Evolutionary conservation across 2,797 vertebrate species (phyloP).

Genomic region (Borostomias antarcticus): DNA sequence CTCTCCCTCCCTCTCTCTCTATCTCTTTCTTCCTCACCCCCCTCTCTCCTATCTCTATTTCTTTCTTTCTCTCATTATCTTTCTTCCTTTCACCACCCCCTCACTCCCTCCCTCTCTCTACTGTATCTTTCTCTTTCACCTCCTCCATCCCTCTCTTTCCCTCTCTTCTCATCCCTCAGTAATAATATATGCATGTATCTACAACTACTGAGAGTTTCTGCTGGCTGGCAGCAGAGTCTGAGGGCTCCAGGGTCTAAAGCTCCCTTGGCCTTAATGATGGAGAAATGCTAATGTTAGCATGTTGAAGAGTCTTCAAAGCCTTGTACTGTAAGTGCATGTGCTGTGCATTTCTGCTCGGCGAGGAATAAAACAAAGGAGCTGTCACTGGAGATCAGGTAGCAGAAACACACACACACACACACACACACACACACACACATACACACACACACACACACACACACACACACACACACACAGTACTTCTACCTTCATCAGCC

Average conservation of each 20-base stretch:
- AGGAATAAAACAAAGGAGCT: slow-evolving; percentile 40
- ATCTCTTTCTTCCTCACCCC: slow-evolving; percentile 19
- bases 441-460: slow-evolving; percentile 6
- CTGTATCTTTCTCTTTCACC: neutral
- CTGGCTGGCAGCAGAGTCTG: neutral
- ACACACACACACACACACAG: slow-evolving; percentile 18
- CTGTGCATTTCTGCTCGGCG: slow-evolving; percentile 26
- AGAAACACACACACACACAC: slow-evolving; percentile 6
- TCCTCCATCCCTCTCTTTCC: neutral
- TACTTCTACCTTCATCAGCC: neutral
- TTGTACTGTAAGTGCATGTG: slow-evolving; percentile 40
- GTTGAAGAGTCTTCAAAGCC: slow-evolving; percentile 38
- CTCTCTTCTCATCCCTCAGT: neutral
- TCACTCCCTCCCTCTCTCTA: neutral
- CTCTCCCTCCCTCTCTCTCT: too few relatives aligned
- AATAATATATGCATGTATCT: slow-evolving; percentile 17
- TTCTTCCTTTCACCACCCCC: neutral
- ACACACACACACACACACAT: slow-evolving; percentile 1
- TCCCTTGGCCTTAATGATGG: slow-evolving; percentile 33
- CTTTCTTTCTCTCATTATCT: slow-evolving; percentile 7
- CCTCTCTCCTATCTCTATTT: slow-evolving; percentile 3
- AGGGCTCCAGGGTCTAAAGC: neutral
- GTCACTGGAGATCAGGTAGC: slow-evolving; percentile 48
- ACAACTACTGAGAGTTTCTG: slow-evolving; percentile 16
- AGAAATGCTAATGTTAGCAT: slow-evolving; percentile 38